Conservation (phyloP, 2,888 invertebrate species). For the Monochamus alternatus region DNA sequence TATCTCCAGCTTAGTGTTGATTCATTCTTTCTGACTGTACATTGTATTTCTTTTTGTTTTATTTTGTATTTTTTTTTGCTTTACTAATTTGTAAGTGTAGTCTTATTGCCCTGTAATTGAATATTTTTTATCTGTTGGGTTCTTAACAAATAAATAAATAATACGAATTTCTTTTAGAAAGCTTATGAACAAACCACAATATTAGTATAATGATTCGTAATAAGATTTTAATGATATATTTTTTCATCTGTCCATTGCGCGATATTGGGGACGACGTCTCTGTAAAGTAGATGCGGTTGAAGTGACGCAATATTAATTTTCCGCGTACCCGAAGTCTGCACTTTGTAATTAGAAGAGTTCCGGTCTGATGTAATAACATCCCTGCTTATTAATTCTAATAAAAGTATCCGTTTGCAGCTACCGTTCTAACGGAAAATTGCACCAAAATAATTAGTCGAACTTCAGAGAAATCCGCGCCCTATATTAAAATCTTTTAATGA, state of each 20-base stretch:
- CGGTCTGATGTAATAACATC: conserved; percentile 58
- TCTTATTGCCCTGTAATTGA: too few relatives aligned
- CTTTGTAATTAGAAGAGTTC: conserved; percentile 63
- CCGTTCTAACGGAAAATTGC: conserved; percentile 39
- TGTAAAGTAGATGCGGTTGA: conserved; percentile 5
- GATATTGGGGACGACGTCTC: not conserved
- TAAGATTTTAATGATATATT: not conserved
- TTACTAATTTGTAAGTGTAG: too few relatives aligned
- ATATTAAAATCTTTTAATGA: conserved; percentile 25
- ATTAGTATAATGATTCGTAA: not conserved
- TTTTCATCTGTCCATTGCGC: not conserved
- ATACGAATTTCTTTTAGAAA: too few relatives aligned
- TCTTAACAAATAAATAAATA: too few relatives aligned
- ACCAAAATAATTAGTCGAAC: conserved; percentile 27
- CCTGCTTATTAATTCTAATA: conserved; percentile 63
- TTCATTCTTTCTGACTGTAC: too few relatives aligned
- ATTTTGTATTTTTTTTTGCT: too few relatives aligned
- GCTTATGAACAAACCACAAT: too few relatives aligned
- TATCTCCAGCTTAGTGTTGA: too few relatives aligned
- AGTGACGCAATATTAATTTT: conserved; percentile 25
- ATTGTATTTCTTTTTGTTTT: too few relatives aligned
- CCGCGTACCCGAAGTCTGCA: conserved; percentile 20
- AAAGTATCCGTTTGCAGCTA: conserved; percentile 52
- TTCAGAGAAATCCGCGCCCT: conserved; percentile 9
- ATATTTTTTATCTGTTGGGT: too few relatives aligned